Evolutionary conservation across 2,888 invertebrate genomes (phyloP).

Genomic region (Clitarchus hookeri): DNA sequence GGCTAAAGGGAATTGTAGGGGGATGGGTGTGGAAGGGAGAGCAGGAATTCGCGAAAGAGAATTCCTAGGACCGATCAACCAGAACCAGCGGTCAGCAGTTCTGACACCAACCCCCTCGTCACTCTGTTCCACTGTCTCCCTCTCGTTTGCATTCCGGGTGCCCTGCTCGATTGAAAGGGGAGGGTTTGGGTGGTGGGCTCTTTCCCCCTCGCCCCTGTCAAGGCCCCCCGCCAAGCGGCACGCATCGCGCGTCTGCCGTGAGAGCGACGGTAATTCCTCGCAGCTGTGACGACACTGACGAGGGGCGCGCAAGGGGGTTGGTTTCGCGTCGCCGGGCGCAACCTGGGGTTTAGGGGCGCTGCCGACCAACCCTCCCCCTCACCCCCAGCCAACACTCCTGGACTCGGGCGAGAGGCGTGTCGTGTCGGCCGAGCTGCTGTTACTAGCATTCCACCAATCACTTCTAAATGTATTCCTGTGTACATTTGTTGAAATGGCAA

Average conservation of each 20-base stretch:
- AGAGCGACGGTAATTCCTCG: neutral
- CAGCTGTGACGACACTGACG: constrained; percentile 2
- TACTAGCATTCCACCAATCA: too few species aligned
- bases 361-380: neutral
- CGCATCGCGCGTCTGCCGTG: neutral
- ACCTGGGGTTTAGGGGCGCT: neutral
- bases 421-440: too few species aligned
- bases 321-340: neutral
- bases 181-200: neutral
- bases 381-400: too few species aligned
- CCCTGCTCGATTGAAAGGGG: neutral
- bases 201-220: neutral
- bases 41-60: too few species aligned
- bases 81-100: constrained; percentile 6
- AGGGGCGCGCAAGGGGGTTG: neutral
- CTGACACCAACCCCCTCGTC: neutral
- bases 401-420: too few species aligned
- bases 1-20: neutral
- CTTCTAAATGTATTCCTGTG: too few species aligned
- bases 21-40: too few species aligned
- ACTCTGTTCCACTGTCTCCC: neutral
- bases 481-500: too few species aligned
- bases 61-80: neutral
- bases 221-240: neutral
- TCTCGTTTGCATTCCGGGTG: neutral